phyloP scores from a whole-genome alignment of 2,113 vertebrate genomes.

The Gallinago undulata region DNA sequence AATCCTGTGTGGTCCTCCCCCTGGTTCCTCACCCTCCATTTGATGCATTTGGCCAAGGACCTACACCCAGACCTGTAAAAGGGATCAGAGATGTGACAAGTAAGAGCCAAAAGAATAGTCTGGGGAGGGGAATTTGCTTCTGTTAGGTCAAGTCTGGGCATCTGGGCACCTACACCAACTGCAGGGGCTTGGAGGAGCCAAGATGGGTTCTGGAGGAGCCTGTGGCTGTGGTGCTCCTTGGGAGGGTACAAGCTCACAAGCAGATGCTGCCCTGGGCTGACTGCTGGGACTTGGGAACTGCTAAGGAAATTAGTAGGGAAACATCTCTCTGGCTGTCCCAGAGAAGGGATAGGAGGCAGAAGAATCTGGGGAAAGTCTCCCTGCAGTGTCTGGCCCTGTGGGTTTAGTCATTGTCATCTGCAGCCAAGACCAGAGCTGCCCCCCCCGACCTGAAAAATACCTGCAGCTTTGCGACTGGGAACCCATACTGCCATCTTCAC shows the following conservation, averaged over 20 bases:
- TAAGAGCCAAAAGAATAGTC: not conserved
- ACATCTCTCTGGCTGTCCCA: not conserved
- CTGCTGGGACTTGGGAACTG: not conserved
- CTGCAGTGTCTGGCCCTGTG: fast-evolving
- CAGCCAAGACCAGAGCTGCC: not conserved
- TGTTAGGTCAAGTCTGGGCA: not conserved
- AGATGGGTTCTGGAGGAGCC: not conserved
- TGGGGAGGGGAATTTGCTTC: not conserved
- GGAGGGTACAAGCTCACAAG: not conserved
- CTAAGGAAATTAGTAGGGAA: not conserved
- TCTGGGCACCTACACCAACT: not conserved
- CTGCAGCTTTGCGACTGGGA: not conserved
- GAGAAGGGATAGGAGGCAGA: not conserved
- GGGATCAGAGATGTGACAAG: not conserved
- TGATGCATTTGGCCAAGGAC: not conserved
- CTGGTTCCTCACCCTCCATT: not conserved
- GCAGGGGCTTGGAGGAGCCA: not conserved
- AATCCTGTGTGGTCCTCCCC: not conserved
- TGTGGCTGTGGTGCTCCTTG: not conserved
- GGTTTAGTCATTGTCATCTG: not conserved
- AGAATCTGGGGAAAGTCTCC: not conserved
- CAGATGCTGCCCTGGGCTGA: not conserved
- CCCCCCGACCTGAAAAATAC: not conserved
- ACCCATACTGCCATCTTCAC: not conserved
- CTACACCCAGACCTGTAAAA: not conserved